Conservation (phyloP, 2,888 invertebrate genomes). For the Lasius fuliginosus region DNA sequence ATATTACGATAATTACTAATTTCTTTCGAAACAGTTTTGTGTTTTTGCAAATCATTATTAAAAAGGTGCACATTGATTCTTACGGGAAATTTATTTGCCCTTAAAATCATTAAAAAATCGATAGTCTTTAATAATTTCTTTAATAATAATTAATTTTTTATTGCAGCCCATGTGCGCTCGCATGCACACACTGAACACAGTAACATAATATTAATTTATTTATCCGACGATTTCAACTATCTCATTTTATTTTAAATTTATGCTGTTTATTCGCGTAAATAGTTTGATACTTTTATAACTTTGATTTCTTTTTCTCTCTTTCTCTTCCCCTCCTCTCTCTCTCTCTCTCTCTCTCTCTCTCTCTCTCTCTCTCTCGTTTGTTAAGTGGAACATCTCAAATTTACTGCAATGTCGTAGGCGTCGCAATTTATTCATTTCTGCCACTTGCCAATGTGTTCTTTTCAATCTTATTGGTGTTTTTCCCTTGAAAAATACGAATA, state of each 20-base stretch:
- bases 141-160: neutral
- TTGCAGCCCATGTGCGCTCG: neutral
- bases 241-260: neutral
- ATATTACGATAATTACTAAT: neutral
- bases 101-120: neutral
- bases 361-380: neutral
- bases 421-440: constrained; percentile 62
- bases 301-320: neutral
- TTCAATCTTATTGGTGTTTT: neutral
- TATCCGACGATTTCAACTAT: neutral
- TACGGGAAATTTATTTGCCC: neutral
- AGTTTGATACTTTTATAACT: neutral
- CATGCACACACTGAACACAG: neutral
- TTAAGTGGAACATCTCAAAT: neutral
- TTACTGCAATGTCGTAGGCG: neutral
- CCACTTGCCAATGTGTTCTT: constrained; percentile 28
- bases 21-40: neutral
- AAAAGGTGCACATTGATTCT: neutral
- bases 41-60: neutral
- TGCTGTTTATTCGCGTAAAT: neutral
- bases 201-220: neutral
- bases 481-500: neutral
- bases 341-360: neutral
- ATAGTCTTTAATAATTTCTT: neutral
- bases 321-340: neutral